Conservation (phyloP, 2,797 vertebrate genomes). For the Malurus leucopterus region DNA sequence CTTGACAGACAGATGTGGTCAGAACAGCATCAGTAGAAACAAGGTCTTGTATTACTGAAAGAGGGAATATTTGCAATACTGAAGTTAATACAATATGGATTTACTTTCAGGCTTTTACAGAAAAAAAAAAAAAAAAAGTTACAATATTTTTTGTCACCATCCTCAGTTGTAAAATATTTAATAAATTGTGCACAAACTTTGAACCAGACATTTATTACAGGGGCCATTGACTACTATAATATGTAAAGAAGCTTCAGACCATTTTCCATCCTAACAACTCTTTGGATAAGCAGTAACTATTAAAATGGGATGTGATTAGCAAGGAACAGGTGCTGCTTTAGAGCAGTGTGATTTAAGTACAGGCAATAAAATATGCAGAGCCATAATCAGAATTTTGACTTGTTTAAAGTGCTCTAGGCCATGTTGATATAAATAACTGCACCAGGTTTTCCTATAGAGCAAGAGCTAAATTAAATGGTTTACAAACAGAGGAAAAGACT, state of each 20-base stretch:
- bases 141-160: neutral
- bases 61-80: neutral
- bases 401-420: conserved; percentile 10
- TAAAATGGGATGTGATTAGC: neutral
- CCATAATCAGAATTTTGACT: conserved; percentile 36
- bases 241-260: neutral
- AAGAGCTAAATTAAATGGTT: conserved; percentile 27
- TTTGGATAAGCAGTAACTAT: neutral
- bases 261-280: neutral
- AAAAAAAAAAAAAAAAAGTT: neutral
- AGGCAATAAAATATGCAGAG: conserved; percentile 51
- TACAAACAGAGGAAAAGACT: conserved; percentile 29
- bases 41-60: neutral
- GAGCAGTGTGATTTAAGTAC: neutral
- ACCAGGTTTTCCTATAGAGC: conserved; percentile 18
- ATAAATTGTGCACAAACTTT: neutral
- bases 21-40: neutral
- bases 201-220: neutral
- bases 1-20: neutral
- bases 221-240: neutral
- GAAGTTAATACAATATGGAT: neutral
- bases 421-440: conserved; percentile 39
- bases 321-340: neutral
- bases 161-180: neutral
- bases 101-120: neutral